These are phyloP conservation scores for Hirtodrosophila alboralis DNA, from an alignment of 2,888 invertebrate genomes.

Conservation along the genomic window DNA sequence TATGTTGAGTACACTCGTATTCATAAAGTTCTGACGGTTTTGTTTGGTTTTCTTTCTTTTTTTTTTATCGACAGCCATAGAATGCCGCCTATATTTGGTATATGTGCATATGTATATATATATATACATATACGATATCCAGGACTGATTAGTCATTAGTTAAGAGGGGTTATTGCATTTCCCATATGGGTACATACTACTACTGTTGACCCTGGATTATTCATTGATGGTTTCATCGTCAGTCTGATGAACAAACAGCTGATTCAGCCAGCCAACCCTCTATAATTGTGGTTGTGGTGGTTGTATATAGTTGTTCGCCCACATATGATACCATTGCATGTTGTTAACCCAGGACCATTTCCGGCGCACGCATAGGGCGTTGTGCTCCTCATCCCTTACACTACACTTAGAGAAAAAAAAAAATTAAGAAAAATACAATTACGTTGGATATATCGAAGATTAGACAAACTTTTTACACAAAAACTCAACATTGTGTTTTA, in stretches of 20 bases:
- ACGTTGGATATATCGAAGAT: too few relatives aligned
- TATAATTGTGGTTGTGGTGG: slow-evolving; percentile 21
- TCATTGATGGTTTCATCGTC: slow-evolving; percentile 5
- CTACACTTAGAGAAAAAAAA: neutral
- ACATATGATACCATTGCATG: slow-evolving; percentile 24
- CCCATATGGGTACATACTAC: too few relatives aligned
- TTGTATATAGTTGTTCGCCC: slow-evolving; percentile 5
- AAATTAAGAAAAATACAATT: too few relatives aligned
- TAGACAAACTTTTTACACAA: too few relatives aligned
- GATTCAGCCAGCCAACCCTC: slow-evolving; percentile 39
- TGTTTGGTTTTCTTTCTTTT: too few relatives aligned
- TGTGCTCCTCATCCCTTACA: slow-evolving; percentile 9
- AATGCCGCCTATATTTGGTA: slow-evolving; percentile 30
- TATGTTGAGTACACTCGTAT: slow-evolving; percentile 10
- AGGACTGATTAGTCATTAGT: too few relatives aligned
- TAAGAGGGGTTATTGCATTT: too few relatives aligned
- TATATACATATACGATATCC: too few relatives aligned
- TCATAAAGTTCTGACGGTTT: slow-evolving; percentile 2
- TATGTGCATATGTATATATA: slow-evolving; percentile 11
- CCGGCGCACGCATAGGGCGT: slow-evolving; percentile 36
- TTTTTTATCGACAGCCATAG: slow-evolving; percentile 23
- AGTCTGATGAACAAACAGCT: slow-evolving; percentile 42
- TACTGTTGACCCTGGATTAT: slow-evolving; percentile 26
- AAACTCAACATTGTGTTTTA: too few relatives aligned
- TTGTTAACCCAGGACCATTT: slow-evolving; percentile 55